Evolutionary conservation across 2,888 invertebrate species (phyloP).

Genomic region (Latheticus oryzae): DNA sequence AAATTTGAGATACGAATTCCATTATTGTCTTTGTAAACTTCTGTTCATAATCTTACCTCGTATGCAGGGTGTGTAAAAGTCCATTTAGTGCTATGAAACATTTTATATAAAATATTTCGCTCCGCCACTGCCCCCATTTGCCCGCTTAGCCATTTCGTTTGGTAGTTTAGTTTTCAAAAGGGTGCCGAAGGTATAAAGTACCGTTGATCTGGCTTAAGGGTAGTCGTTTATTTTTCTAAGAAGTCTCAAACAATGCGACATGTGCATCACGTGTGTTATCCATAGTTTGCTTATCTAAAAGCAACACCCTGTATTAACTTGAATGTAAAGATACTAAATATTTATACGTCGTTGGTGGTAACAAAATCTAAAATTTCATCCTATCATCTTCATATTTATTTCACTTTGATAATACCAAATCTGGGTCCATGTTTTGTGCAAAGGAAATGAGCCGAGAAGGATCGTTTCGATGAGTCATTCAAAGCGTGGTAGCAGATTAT

Average conservation of each 20-base stretch:
- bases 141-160: conserved; percentile 32
- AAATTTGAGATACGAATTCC: no score
- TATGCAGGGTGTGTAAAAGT: no score
- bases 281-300: conserved; percentile 27
- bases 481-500: conserved; percentile 21
- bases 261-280: conserved; percentile 31
- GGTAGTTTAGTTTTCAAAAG: conserved; percentile 33
- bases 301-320: conserved; percentile 28
- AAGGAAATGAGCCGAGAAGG: no score
- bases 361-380: no score
- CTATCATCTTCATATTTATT: no score
- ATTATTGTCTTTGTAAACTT: no score
- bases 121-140: conserved; percentile 25
- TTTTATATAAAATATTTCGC: no score
- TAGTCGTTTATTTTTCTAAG: conserved; percentile 32
- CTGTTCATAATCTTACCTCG: no score
- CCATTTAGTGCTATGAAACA: no score
- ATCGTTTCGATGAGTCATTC: conserved; percentile 25
- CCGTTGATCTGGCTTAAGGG: conserved; percentile 24
- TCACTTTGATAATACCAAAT: no score
- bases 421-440: no score
- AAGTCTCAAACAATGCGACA: conserved; percentile 29
- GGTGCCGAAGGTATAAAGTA: conserved; percentile 33
- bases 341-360: conserved; percentile 31
- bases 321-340: conserved; percentile 19